A percentile compares a stretch with the other conserved stretches of the same genome.
These are phyloP conservation scores for Semicossyphus pulcher DNA, from an alignment of 2,113 vertebrate species.

Conservation along the genomic window DNA sequence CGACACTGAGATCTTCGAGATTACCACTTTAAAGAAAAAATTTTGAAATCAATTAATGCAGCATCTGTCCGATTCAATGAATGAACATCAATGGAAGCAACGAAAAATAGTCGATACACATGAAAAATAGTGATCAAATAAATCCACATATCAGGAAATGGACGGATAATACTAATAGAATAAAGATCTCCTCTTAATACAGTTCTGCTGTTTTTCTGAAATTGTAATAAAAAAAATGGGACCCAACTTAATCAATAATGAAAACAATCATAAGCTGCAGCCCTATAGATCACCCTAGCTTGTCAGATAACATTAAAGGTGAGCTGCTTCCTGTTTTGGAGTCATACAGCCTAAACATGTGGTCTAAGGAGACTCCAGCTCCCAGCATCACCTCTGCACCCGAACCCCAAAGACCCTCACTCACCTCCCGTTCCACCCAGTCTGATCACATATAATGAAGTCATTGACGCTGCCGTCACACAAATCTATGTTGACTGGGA, in stretches of 20 bases:
- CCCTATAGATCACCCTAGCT: neutral
- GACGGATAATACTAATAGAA: no score
- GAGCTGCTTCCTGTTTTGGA: constrained; percentile 8
- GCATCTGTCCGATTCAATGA: no score
- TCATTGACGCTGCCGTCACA: constrained; percentile 69
- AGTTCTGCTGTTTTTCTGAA: no score
- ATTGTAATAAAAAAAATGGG: no score
- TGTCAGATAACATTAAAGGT: constrained; percentile 35
- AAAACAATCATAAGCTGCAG: neutral
- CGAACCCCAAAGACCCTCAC: constrained; percentile 44
- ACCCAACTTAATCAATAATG: neutral
- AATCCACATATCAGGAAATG: no score
- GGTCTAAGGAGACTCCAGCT: constrained; percentile 25
- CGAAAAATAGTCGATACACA: no score
- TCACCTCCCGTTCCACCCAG: constrained; percentile 45
- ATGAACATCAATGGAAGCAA: no score
- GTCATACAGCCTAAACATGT: constrained; percentile 4
- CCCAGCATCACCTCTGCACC: constrained; percentile 40
- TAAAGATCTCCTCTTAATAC: no score
- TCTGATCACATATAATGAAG: constrained; percentile 75
- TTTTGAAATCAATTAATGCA: no score
- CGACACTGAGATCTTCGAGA: no score
- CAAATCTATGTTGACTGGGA: constrained; percentile 82
- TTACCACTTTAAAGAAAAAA: no score
- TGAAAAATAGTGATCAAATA: no score